These are phyloP conservation scores for Acromyrmex charruanus DNA, from an alignment of 1,140 invertebrate genomes.

Conservation along the genomic window DNA sequence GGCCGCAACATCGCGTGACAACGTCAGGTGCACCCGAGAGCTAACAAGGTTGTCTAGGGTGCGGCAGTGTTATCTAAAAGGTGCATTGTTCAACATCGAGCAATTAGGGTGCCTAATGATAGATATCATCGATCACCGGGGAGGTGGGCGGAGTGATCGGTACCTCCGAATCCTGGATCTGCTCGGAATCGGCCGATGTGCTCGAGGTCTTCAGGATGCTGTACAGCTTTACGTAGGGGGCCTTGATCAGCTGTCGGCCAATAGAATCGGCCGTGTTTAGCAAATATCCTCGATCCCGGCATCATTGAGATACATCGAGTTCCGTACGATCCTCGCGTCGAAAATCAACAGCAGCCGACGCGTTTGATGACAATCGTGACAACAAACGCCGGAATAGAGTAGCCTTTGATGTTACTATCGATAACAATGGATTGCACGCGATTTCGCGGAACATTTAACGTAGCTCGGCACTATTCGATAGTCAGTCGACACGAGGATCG, in stretches of 20 bases:
- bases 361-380: background rate
- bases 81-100: conserved; percentile 74
- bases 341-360: background rate
- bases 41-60: conserved; percentile 55
- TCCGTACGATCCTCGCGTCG: conserved; percentile 64
- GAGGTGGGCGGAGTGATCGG: conserved; percentile 66
- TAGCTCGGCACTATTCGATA: background rate
- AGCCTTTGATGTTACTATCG: conserved; percentile 16
- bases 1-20: conserved; percentile 65
- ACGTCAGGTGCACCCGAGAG: conserved; percentile 42
- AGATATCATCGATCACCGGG: conserved; percentile 51
- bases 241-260: conserved; percentile 94
- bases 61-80: conserved; percentile 61
- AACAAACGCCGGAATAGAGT: background rate
- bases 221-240: conserved; percentile 97
- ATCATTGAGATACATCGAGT: conserved; percentile 7
- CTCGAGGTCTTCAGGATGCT: conserved; percentile 97
- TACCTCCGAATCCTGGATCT: conserved; percentile 87
- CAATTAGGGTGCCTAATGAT: conserved; percentile 64
- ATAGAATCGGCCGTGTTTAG: conserved; percentile 75
- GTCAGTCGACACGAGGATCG: conserved; percentile 52
- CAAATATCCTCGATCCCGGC: conserved; percentile 25
- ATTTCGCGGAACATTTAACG: conserved; percentile 8
- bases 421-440: background rate
- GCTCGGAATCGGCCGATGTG: conserved; percentile 92